Percentiles rank a stretch among this genome's conserved stretches.
These are phyloP conservation scores for Lycophotia porphyrea DNA, from an alignment of 2,888 invertebrate species.

Conservation along the genomic window DNA sequence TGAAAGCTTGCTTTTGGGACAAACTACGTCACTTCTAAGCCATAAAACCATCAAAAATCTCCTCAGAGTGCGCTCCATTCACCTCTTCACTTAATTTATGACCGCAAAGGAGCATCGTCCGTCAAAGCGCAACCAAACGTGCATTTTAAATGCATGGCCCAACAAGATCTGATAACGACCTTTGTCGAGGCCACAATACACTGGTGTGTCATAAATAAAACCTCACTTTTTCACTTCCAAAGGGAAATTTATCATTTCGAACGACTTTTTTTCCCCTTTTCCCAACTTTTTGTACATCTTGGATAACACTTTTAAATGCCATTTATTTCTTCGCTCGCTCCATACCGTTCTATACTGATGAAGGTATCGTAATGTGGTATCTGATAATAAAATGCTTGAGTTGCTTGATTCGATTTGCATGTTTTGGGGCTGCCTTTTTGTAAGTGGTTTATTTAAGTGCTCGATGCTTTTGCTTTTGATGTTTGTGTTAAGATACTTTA, in stretches of 20 bases:
- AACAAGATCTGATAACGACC: constrained; percentile 85
- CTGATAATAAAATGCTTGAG: constrained; percentile 87
- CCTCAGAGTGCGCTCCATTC: constrained; percentile 71
- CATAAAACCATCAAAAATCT: constrained; percentile 67
- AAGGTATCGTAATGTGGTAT: constrained; percentile 86
- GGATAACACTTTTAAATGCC: constrained; percentile 89
- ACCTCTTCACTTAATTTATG: constrained; percentile 53
- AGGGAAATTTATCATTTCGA: constrained; percentile 88
- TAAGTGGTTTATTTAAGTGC: constrained; percentile 66
- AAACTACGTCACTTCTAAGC: constrained; percentile 17
- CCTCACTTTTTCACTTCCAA: constrained; percentile 86
- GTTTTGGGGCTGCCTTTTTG: constrained; percentile 74
- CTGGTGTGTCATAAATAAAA: constrained; percentile 87
- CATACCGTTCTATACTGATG: constrained; percentile 84
- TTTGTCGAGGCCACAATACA: constrained; percentile 80
- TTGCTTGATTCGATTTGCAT: constrained; percentile 83
- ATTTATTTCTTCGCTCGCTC: constrained; percentile 86
- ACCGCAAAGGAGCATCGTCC: constrained; percentile 69
- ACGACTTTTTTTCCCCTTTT: constrained; percentile 82
- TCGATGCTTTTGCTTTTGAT: constrained; percentile 50
- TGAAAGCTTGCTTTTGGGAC: constrained; percentile 20
- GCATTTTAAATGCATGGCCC: constrained; percentile 80
- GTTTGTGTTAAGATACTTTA: constrained; percentile 50
- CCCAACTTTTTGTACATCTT: constrained; percentile 87
- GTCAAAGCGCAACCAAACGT: constrained; percentile 77